Evolutionary conservation across 2,797 vertebrate species (phyloP), one percentile per base, ranked within the genome.

Genomic region (Tadarida brasiliensis): DNA sequence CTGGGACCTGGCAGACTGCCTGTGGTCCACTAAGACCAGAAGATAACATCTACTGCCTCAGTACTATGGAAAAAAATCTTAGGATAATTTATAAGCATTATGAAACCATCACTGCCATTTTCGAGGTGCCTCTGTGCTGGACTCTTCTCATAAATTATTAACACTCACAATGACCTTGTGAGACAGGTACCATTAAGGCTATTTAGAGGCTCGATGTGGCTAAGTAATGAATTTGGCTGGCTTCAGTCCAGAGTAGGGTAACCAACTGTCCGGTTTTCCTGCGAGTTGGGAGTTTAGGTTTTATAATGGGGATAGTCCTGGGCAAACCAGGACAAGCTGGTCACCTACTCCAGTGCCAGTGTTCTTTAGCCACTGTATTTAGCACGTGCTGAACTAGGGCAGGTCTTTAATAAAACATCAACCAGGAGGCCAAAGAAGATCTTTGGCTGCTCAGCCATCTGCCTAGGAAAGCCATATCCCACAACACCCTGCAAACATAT

Each of bases 391-490:
- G 44, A 39, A 39, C 39, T 0, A 26, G 63, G 44, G 16, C 82
- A 73, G 14, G 44, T 22, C 63, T 90, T 82, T n/a, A 33, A 44
- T 67, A 61, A 91, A 63, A 78, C 26, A 90, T 24, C 14, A 7
- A 16, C 61, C 1, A 0, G 57, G 82, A 81, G 56, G 61, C 63
- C 2, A 1, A 35, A 81, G 74, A 19, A n/a, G 44, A 35, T 16
- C 74, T 63, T 17, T 47, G 51, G 44, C 39, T 88, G 35, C 59
- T 67, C 3, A 44, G 15, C 20, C 15, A 30, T 20, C 59, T 35
- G 49, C 61, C 94, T 4, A 44, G 83, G 57, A 92, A 93, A 93
- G 80, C 70, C 84, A 59, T 28, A 11, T 35, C 78, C 86, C 87
- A 49, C 0, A 0, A 63, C 92, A 63, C 35, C 56, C 56, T 1